Percentiles rank a stretch among this genome's conserved stretches.
These are phyloP conservation scores for Piaya cayana DNA, from an alignment of 2,113 vertebrate species.

Conservation along the genomic window DNA sequence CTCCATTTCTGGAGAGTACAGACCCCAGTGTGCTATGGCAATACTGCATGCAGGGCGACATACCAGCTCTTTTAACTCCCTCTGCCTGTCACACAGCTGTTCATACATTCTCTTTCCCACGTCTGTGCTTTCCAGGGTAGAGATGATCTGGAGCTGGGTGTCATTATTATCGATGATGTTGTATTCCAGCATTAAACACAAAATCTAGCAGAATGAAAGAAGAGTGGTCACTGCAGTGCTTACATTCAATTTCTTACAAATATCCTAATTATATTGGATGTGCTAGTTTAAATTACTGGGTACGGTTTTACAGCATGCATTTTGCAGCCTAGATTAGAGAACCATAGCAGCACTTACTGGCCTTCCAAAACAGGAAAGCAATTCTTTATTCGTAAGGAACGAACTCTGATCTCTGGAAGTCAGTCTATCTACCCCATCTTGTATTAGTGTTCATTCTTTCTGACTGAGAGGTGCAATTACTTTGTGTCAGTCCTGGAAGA, in stretches of 20 bases:
- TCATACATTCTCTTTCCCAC: conserved; percentile 97
- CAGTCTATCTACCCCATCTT: not conserved
- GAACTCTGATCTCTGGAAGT: not conserved
- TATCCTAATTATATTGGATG: not conserved
- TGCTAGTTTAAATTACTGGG: not conserved
- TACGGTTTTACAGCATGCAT: not conserved
- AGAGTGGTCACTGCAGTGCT: not conserved
- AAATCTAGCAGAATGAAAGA: conserved; percentile 78
- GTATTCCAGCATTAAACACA: conserved; percentile 98
- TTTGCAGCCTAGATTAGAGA: not conserved
- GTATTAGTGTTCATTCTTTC: not conserved
- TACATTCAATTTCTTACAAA: not conserved
- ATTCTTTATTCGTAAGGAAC: not conserved
- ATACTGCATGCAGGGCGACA: conserved; percentile 60
- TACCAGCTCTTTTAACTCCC: conserved; percentile 98
- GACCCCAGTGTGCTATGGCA: not conserved
- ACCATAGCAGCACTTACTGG: not conserved
- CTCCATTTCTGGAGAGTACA: conserved; percentile 61
- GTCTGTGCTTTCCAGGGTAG: conserved; percentile 96
- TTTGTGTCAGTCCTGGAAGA: not conserved
- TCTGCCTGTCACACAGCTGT: conserved; percentile 96
- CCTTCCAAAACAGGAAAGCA: not conserved
- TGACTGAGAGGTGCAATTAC: not conserved
- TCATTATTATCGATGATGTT: conserved; percentile 99
- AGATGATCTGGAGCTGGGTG: conserved; percentile 99